A percentile compares a stretch with the other conserved stretches of the same genome.
Conservation (phyloP, 2,113 vertebrate genomes). For the Malaclemys terrapin region DNA sequence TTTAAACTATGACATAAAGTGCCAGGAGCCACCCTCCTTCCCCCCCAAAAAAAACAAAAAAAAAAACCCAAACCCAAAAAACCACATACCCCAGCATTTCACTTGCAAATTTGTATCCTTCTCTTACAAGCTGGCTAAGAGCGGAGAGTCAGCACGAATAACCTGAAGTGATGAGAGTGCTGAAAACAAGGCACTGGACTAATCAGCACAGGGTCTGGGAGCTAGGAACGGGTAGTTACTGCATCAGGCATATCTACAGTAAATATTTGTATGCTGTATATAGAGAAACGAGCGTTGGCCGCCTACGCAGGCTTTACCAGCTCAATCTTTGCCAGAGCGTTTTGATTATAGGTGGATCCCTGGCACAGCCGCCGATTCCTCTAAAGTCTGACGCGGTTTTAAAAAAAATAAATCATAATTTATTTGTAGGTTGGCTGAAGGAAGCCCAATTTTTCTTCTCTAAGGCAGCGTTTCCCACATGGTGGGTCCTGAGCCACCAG, state of each 20-base stretch:
- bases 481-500: background rate
- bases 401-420: slow-evolving; percentile 40
- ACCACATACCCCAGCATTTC: background rate
- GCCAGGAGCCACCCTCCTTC: background rate
- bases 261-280: slow-evolving; percentile 64
- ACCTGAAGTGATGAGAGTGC: background rate
- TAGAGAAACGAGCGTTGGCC: background rate
- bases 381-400: slow-evolving; percentile 50
- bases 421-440: slow-evolving; percentile 56
- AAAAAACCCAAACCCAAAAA: too few relatives aligned
- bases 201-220: background rate
- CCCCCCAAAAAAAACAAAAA: too few relatives aligned
- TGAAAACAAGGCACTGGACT: background rate
- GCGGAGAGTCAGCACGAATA: slow-evolving; percentile 24
- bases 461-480: background rate
- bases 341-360: slow-evolving; percentile 51
- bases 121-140: slow-evolving; percentile 46
- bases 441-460: background rate
- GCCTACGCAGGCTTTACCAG: slow-evolving; percentile 55
- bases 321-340: slow-evolving; percentile 55
- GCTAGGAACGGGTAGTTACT: slow-evolving; percentile 19
- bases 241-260: slow-evolving; percentile 60
- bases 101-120: background rate
- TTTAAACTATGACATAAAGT: background rate
- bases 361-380: slow-evolving; percentile 57